Conservation (phyloP, 2,797 vertebrate genomes). For the Rhinogobio ventralis region DNA sequence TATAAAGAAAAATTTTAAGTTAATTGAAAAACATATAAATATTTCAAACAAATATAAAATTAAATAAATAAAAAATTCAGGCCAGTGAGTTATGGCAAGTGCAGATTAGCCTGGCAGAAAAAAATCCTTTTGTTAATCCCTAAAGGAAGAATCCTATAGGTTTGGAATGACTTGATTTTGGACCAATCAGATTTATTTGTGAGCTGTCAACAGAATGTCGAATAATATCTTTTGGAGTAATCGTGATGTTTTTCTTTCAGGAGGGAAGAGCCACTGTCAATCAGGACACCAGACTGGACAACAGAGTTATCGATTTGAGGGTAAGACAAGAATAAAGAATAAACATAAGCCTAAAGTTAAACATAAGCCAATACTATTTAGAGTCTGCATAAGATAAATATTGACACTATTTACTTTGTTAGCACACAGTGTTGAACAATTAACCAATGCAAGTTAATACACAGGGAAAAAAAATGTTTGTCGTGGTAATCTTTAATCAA, state of each 20-base stretch:
- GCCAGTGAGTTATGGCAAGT: neutral
- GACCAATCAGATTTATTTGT: neutral
- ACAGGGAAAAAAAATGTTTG: too few relatives aligned
- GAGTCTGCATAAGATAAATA: too few relatives aligned
- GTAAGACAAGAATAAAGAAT: conserved; percentile 76
- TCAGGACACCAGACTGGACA: conserved; percentile 97
- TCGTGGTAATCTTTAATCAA: too few relatives aligned
- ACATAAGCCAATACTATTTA: neutral
- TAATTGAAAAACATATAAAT: neutral
- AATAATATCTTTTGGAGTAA: neutral
- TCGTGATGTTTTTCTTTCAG: conserved; percentile 72
- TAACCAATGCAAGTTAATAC: too few relatives aligned
- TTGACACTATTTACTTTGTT: too few relatives aligned
- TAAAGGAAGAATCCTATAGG: neutral
- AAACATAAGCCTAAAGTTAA: neutral
- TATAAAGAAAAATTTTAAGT: neutral
- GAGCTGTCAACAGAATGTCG: neutral
- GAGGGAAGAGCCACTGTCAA: conserved; percentile 99
- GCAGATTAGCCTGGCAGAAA: neutral
- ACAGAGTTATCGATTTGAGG: conserved; percentile 97
- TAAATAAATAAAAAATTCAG: too few relatives aligned
- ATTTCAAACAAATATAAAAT: neutral
- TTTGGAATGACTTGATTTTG: neutral
- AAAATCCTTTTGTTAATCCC: neutral
- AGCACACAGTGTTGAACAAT: too few relatives aligned